Conservation (phyloP, 2,113 vertebrate genomes). For the Limnothrissa miodon region DNA sequence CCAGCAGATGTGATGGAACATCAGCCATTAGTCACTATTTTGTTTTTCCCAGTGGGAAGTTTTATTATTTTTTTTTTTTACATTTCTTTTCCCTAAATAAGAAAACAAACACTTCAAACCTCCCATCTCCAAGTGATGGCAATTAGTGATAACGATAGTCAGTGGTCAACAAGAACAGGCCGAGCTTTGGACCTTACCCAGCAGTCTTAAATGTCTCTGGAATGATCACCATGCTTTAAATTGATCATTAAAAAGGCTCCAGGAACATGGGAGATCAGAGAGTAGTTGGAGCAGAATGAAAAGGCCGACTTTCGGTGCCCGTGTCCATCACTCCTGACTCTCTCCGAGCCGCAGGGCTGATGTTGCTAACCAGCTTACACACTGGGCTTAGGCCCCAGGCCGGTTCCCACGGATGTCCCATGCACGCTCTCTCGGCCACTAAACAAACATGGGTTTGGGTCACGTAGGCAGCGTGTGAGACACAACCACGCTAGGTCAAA, state of each 20-base stretch:
- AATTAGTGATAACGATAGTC: not conserved
- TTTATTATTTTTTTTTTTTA: not conserved
- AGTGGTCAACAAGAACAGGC: not conserved
- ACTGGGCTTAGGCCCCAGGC: not conserved
- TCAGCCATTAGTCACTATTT: conserved; percentile 5
- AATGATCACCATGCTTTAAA: conserved; percentile 1
- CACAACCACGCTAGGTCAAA: conserved; percentile 26
- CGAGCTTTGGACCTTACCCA: not conserved
- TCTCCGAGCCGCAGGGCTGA: not conserved
- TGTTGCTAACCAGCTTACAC: conserved; percentile 13
- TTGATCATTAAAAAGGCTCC: conserved; percentile 12
- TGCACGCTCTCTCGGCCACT: not conserved
- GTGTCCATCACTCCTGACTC: not conserved
- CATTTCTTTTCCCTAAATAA: not conserved
- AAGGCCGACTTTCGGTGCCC: not conserved
- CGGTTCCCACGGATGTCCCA: conserved; percentile 36
- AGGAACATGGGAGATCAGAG: not conserved
- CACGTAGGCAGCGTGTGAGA: conserved; percentile 22
- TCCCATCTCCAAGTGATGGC: not conserved
- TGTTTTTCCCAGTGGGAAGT: conserved; percentile 15
- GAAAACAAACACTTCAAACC: not conserved
- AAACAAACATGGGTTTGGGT: conserved; percentile 21
- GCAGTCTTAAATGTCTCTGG: not conserved
- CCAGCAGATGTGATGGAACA: conserved; percentile 13
- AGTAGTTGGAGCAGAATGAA: not conserved